These are phyloP conservation scores for Corbicula japonica DNA, from an alignment of 2,888 invertebrate genomes.

Conservation along the genomic window DNA sequence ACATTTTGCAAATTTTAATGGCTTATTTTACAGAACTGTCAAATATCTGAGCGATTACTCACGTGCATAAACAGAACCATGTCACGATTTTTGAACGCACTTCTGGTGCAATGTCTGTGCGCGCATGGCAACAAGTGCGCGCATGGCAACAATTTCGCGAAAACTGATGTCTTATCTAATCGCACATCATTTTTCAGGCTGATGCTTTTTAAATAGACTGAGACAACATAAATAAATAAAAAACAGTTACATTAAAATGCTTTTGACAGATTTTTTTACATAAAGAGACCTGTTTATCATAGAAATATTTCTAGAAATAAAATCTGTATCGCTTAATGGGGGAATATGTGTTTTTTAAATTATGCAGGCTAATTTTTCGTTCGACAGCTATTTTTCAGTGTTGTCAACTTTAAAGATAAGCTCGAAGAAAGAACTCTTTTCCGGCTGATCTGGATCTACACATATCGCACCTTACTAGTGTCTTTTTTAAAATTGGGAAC, in stretches of 20 bases:
- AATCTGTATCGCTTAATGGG: too few species aligned
- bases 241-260: background rate
- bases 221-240: constrained; percentile 11
- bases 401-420: too few species aligned
- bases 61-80: constrained; percentile 8
- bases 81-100: constrained; percentile 35
- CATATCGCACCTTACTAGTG: too few species aligned
- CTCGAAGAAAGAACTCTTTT: too few species aligned
- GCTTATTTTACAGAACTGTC: background rate
- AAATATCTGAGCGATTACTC: constrained; percentile 32
- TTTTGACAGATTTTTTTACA: constrained; percentile 5
- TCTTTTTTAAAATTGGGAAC: too few species aligned
- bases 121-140: constrained; percentile 25
- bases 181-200: too few species aligned
- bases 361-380: too few species aligned
- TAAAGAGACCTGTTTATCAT: too few species aligned
- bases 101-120: constrained; percentile 12
- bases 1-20: background rate
- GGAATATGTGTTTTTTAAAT: too few species aligned
- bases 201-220: background rate
- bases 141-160: constrained; percentile 34
- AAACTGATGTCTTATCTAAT: constrained; percentile 35
- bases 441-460: too few species aligned
- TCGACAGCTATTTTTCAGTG: too few species aligned
- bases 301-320: too few species aligned